These are phyloP conservation scores for Halictus rubicundus DNA, from an alignment of 1,140 invertebrate genomes.

Conservation along the genomic window DNA sequence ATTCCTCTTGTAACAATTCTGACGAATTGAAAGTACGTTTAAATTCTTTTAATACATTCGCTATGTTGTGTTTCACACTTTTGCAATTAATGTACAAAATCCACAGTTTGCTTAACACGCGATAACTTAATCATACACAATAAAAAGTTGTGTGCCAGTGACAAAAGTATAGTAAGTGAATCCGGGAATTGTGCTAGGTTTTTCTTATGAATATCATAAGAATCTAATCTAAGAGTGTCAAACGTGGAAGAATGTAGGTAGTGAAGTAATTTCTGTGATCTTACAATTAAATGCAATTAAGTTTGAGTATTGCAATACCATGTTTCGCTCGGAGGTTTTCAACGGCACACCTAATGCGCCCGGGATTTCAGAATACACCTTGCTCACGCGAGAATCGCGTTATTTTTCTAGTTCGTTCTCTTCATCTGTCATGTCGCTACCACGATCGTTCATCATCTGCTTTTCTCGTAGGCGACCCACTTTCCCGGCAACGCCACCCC, in stretches of 20 bases:
- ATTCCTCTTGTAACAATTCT: no score
- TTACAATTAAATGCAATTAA: slow-evolving; percentile 2
- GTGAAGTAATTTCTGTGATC: neutral
- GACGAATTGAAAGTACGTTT: no score
- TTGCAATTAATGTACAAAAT: no score
- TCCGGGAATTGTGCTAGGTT: no score
- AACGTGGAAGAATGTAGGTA: neutral
- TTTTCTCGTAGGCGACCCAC: slow-evolving; percentile 51
- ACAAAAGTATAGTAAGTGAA: no score
- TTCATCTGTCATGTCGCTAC: slow-evolving; percentile 27
- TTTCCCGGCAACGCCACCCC: slow-evolving; percentile 35
- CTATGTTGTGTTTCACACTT: no score
- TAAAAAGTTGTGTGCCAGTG: no score
- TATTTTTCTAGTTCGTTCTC: slow-evolving; percentile 48
- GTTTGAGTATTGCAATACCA: slow-evolving; percentile 3
- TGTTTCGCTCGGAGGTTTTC: slow-evolving; percentile 16
- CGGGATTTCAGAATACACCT: slow-evolving; percentile 42
- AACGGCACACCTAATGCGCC: neutral
- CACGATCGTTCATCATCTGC: slow-evolving; percentile 57
- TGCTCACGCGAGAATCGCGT: slow-evolving; percentile 63
- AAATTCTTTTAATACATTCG: no score
- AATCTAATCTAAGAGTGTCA: no score
- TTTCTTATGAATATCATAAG: no score
- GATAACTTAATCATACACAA: no score
- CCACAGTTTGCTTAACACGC: no score